Percentiles rank a stretch among this genome's conserved stretches.
phyloP scores from a whole-genome alignment of 2,888 invertebrate species.

The Orthonychiurus folsomi region DNA sequence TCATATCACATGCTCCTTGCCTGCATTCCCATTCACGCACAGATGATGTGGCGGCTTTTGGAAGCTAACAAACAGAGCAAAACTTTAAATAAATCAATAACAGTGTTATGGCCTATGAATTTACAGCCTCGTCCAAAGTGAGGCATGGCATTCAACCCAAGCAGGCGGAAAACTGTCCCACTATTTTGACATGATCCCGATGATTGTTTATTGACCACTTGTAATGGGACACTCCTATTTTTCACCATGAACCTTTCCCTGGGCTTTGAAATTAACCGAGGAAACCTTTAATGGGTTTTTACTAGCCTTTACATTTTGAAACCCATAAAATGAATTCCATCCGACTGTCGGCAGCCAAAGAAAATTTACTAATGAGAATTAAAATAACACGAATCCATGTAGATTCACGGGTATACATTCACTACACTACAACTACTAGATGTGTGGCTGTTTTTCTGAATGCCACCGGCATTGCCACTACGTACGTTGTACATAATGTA shows the following conservation, averaged over 20 bases:
- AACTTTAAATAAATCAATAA: constrained; percentile 1
- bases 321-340: background rate
- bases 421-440: too few species aligned
- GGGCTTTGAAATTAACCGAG: too few species aligned
- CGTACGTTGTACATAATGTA: too few species aligned
- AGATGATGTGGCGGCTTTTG: background rate
- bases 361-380: background rate
- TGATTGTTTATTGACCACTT: background rate
- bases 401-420: too few species aligned
- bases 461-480: background rate
- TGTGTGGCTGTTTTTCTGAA: background rate
- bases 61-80: background rate
- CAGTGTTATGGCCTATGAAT: background rate
- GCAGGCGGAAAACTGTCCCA: background rate
- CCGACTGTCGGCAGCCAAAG: background rate
- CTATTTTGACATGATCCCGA: background rate
- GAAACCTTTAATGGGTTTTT: too few species aligned
- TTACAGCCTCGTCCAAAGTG: too few species aligned
- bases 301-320: too few species aligned
- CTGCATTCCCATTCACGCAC: background rate
- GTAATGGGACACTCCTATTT: background rate
- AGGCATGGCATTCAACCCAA: too few species aligned
- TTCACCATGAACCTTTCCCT: too few species aligned
- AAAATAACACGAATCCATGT: background rate
- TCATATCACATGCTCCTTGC: too few species aligned